These are phyloP conservation scores for Paralichthys olivaceus DNA, from an alignment of 2,113 vertebrate species.

Conservation along the genomic window DNA sequence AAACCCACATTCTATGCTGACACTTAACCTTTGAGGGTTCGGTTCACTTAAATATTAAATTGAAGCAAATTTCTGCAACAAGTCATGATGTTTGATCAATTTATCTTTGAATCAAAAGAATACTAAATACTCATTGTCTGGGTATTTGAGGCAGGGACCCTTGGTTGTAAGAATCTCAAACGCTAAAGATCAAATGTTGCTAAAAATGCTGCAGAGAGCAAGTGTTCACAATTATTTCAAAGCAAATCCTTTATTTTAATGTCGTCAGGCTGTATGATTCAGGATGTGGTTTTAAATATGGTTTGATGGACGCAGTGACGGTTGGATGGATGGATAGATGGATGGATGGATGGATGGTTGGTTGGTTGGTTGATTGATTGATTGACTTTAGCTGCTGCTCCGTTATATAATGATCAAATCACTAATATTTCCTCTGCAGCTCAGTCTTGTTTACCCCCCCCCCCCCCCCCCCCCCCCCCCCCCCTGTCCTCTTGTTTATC, in stretches of 20 bases:
- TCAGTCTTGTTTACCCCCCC: constrained; percentile 34
- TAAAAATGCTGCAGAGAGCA: constrained; percentile 8
- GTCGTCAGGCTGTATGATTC: constrained; percentile 14
- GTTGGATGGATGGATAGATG: background rate
- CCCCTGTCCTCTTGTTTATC: constrained; percentile 51
- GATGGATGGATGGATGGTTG: background rate
- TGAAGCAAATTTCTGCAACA: constrained; percentile 5
- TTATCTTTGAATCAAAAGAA: constrained; percentile 20
- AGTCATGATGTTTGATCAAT: constrained; percentile 8
- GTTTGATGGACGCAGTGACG: background rate
- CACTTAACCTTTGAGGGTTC: background rate
- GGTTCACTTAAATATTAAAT: background rate
- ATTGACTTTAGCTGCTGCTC: constrained; percentile 4
- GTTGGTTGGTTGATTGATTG: background rate
- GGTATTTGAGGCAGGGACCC: constrained; percentile 8
- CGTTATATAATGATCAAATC: constrained; percentile 37
- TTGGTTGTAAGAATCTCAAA: background rate
- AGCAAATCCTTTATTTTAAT: background rate
- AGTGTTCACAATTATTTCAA: background rate
- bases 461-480: constrained; percentile 20
- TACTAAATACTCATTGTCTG: background rate
- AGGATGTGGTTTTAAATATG: constrained; percentile 3
- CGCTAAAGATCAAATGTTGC: constrained; percentile 3
- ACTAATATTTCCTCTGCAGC: constrained; percentile 54
- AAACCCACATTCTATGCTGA: background rate